These are phyloP conservation scores for Plecotus auritus DNA, from an alignment of 2,113 vertebrate species.

Conservation along the genomic window DNA sequence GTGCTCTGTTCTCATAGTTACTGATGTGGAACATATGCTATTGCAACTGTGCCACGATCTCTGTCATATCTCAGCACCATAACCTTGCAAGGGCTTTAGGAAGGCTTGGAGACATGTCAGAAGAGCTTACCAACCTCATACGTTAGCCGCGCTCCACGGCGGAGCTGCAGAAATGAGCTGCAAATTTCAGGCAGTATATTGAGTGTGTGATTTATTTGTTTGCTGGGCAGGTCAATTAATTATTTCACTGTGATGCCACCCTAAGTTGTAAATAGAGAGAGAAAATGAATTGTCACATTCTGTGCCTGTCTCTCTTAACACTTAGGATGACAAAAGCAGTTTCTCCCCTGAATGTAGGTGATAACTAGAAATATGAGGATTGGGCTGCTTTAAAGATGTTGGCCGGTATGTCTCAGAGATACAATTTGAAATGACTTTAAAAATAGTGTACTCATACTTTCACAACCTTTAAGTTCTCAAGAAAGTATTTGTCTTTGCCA, in stretches of 20 bases:
- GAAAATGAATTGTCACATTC: constrained; percentile 66
- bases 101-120: constrained; percentile 77
- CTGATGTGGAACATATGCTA: constrained; percentile 75
- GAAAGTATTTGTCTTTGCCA: neutral
- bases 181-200: constrained; percentile 74
- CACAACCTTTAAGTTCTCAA: constrained; percentile 44
- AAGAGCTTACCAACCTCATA: constrained; percentile 76
- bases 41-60: constrained; percentile 67
- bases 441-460: constrained; percentile 35
- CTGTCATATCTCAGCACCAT: constrained; percentile 72
- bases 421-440: constrained; percentile 49
- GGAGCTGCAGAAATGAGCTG: constrained; percentile 69
- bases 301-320: constrained; percentile 65
- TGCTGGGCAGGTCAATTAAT: constrained; percentile 78
- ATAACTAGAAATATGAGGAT: constrained; percentile 49
- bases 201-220: constrained; percentile 80
- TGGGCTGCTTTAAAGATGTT: neutral
- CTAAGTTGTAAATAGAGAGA: constrained; percentile 74
- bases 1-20: constrained; percentile 64
- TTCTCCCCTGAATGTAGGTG: constrained; percentile 54
- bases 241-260: constrained; percentile 78
- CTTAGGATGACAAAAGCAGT: constrained; percentile 67
- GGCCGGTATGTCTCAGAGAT: constrained; percentile 45
- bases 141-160: constrained; percentile 62
- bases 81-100: constrained; percentile 71